phyloP scores from a whole-genome alignment of 2,113 vertebrate genomes.

The Tympanuchus pallidicinctus region DNA sequence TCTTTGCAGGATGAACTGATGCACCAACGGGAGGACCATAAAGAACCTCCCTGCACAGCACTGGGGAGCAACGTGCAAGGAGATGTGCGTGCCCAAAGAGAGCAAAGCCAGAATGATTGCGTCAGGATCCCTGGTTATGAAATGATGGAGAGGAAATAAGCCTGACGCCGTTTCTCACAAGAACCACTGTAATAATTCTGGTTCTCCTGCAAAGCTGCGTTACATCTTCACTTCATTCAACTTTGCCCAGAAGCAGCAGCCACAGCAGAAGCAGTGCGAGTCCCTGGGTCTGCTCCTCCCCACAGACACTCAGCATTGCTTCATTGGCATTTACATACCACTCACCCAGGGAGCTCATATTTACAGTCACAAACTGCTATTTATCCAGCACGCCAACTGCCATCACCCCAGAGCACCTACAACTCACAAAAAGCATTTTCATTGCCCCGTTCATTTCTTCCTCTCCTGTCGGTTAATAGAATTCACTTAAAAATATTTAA shows the following conservation, averaged over 20 bases:
- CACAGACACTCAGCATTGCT: background rate
- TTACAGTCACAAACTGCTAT: slow-evolving; percentile 4
- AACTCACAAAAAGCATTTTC: slow-evolving; percentile 31
- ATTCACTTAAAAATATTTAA: slow-evolving; percentile 9
- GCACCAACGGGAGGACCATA: background rate
- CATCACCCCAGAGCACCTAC: slow-evolving; percentile 1
- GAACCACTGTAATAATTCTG: background rate
- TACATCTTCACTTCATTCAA: background rate
- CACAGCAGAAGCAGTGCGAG: background rate
- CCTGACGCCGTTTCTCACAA: background rate
- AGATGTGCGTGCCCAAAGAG: fast-evolving
- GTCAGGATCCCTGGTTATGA: background rate
- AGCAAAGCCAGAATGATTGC: background rate
- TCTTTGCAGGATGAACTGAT: background rate
- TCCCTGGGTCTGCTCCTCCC: background rate
- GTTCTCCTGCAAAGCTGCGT: background rate
- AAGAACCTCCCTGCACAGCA: no score
- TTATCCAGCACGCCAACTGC: slow-evolving; percentile 5
- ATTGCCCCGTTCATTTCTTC: background rate
- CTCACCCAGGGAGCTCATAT: background rate
- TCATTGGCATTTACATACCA: background rate
- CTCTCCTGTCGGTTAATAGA: background rate
- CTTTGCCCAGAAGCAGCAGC: background rate
- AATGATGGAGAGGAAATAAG: background rate
- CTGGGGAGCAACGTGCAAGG: background rate